phyloP scores from a whole-genome alignment of 2,888 invertebrate genomes.

The Himalopsyche anomala region DNA sequence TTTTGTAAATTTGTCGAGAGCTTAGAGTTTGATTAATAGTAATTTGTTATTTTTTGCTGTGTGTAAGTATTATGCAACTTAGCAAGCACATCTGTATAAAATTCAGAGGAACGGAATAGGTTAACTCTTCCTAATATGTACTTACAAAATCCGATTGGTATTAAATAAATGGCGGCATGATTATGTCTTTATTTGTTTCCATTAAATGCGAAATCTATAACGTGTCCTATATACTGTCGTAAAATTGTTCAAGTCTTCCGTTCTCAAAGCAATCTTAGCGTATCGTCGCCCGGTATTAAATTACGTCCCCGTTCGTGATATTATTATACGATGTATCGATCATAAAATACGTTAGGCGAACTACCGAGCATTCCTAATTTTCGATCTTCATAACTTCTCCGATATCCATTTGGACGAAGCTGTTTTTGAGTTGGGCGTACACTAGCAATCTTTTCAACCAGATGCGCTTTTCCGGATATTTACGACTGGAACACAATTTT shows the following conservation, averaged over 20 bases:
- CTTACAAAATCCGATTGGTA: too few species aligned
- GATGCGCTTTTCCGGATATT: conserved; percentile 40
- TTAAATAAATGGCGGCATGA: too few species aligned
- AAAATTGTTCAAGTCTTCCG: neutral
- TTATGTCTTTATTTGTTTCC: too few species aligned
- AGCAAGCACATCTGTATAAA: too few species aligned
- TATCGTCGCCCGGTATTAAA: neutral
- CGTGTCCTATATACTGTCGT: neutral
- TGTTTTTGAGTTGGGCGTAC: conserved; percentile 5
- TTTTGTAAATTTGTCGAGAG: too few species aligned
- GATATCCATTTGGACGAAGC: neutral
- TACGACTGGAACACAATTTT: conserved; percentile 42
- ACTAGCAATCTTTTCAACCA: conserved; percentile 7
- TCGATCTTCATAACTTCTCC: conserved; percentile 19
- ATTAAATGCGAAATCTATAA: too few species aligned
- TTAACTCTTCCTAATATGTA: too few species aligned
- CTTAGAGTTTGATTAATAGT: too few species aligned
- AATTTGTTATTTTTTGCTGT: too few species aligned
- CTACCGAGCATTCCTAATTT: conserved; percentile 1
- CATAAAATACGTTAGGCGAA: neutral
- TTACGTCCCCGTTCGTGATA: neutral
- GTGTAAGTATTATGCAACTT: too few species aligned
- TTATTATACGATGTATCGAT: neutral
- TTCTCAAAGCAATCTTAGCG: neutral
- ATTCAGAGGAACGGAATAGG: too few species aligned